phyloP scores from a whole-genome alignment of 2,888 invertebrate species.

The Acheta domesticus region DNA sequence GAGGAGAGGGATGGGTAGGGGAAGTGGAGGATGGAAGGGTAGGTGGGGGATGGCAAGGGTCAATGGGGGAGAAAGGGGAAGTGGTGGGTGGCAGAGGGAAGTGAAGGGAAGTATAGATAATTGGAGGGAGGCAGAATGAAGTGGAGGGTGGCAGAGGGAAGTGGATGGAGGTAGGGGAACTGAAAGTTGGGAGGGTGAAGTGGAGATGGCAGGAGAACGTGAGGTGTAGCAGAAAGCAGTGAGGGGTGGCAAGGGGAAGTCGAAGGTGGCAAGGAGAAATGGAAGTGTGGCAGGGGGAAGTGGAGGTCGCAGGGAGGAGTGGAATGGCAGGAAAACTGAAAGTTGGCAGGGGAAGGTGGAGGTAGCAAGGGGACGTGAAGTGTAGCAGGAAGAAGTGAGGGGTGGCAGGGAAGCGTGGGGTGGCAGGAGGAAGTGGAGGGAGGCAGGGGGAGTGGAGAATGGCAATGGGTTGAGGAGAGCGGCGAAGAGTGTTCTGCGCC shows the following conservation, averaged over 20 bases:
- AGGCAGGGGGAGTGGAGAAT: neutral
- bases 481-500: neutral
- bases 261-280: too few species aligned
- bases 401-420: neutral
- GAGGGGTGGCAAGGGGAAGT: too few species aligned
- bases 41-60: too few species aligned
- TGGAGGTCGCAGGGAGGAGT: too few species aligned
- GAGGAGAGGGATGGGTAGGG: too few species aligned
- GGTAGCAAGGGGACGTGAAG: neutral
- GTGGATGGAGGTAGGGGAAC: neutral
- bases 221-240: too few species aligned
- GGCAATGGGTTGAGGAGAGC: neutral
- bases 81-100: neutral
- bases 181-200: neutral
- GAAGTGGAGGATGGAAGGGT: too few species aligned
- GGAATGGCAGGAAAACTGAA: too few species aligned
- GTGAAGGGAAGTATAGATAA: neutral
- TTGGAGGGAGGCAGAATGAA: neutral
- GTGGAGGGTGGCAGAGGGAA: neutral
- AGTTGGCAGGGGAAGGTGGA: too few species aligned
- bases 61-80: too few species aligned
- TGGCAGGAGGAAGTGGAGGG: neutral
- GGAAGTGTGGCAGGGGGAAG: too few species aligned
- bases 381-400: neutral
- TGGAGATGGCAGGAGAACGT: too few species aligned